phyloP scores from a whole-genome alignment of 2,888 invertebrate genomes.

The Tetrapedia diversipes region DNA sequence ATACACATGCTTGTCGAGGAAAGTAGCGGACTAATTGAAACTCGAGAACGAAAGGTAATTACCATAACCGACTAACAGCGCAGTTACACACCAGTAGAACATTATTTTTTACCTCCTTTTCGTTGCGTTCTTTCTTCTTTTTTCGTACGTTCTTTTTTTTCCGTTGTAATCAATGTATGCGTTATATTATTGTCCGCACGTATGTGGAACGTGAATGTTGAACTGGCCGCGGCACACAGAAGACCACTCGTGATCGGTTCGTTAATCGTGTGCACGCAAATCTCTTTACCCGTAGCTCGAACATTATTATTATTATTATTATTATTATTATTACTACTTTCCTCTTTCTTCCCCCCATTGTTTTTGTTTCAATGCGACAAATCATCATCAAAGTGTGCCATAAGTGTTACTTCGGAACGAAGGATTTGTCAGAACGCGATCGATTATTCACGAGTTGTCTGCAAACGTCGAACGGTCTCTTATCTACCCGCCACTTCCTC shows the following conservation, averaged over 20 bases:
- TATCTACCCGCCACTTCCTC: background rate
- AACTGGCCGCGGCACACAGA: background rate
- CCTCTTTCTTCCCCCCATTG: too few species aligned
- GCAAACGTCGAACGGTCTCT: background rate
- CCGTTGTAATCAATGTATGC: conserved; percentile 16
- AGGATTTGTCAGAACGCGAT: conserved; percentile 29
- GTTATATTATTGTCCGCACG: conserved; percentile 39
- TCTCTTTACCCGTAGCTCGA: too few species aligned
- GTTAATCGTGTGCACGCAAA: conserved; percentile 22
- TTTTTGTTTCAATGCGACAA: conserved; percentile 30
- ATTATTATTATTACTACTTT: too few species aligned
- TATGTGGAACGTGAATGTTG: conserved; percentile 57
- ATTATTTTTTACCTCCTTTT: conserved; percentile 60
- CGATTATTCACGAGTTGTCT: conserved; percentile 3
- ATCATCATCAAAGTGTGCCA: conserved; percentile 53
- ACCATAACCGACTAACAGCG: conserved; percentile 69
- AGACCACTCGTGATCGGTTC: conserved; percentile 5
- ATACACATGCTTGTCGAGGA: conserved; percentile 50
- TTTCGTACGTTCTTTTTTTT: conserved; percentile 49
- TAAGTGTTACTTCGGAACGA: conserved; percentile 38
- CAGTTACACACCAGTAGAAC: conserved; percentile 65
- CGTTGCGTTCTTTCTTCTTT: conserved; percentile 56
- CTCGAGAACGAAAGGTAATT: conserved; percentile 79
- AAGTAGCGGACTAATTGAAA: conserved; percentile 62
- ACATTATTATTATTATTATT: too few species aligned